phyloP scores from a whole-genome alignment of 1,140 invertebrate genomes.

The Zaprionus ornatus region DNA sequence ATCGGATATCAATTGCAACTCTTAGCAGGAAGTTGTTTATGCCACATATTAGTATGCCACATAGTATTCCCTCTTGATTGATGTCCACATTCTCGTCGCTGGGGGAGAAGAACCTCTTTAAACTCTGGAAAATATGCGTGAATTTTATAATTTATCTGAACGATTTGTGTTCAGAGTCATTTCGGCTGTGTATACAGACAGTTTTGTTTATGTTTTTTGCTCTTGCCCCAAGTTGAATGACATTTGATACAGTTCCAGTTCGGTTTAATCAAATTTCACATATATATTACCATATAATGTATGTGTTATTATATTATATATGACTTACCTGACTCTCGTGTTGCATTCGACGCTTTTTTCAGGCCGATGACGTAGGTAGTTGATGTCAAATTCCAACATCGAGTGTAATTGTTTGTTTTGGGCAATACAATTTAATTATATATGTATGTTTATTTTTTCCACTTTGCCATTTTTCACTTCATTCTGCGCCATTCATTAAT shows the following conservation, averaged over 20 bases:
- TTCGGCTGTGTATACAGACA: conserved; percentile 13
- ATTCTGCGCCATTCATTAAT: conserved; percentile 27
- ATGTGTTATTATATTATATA: conserved; percentile 9
- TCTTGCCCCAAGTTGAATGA: conserved; percentile 66
- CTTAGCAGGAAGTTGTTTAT: neutral
- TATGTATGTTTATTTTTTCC: neutral
- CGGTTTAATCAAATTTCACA: conserved; percentile 19
- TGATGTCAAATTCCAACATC: conserved; percentile 15
- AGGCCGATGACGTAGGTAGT: conserved; percentile 34
- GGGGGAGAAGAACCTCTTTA: neutral
- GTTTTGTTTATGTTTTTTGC: conserved; percentile 13
- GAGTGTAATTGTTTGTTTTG: conserved; percentile 26
- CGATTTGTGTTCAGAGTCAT: neutral
- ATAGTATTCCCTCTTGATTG: neutral
- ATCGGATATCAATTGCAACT: neutral
- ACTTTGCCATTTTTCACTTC: conserved; percentile 2
- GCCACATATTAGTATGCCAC: neutral
- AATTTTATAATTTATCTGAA: neutral
- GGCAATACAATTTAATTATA: neutral
- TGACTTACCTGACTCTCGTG: conserved; percentile 18
- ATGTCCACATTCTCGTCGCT: neutral
- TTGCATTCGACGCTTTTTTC: conserved; percentile 39
- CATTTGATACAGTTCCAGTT: conserved; percentile 69
- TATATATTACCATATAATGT: conserved; percentile 1
- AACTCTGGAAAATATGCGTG: neutral